Conservation (phyloP, 2,888 invertebrate species). For the Scaptomyza tumidula region DNA sequence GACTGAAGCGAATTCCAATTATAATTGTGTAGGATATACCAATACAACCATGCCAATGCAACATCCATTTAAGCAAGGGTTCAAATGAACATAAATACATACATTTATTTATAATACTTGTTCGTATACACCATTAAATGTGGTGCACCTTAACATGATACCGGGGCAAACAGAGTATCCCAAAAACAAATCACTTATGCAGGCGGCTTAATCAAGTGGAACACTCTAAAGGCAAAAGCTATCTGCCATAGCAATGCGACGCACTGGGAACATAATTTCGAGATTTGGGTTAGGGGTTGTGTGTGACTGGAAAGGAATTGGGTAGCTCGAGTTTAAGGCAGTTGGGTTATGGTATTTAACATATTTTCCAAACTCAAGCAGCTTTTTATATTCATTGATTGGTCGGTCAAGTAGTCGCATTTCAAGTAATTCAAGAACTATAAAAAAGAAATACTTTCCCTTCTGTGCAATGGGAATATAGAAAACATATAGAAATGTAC, state of each 20-base stretch:
- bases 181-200: slow-evolving; percentile 28
- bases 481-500: background rate
- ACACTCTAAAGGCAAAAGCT: slow-evolving; percentile 10
- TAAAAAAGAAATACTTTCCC: slow-evolving; percentile 30
- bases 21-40: background rate
- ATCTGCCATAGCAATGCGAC: slow-evolving; percentile 20
- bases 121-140: background rate
- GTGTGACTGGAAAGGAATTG: background rate
- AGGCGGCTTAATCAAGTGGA: slow-evolving; percentile 20
- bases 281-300: slow-evolving; percentile 3
- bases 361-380: slow-evolving; percentile 38
- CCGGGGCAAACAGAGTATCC: background rate
- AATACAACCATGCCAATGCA: background rate
- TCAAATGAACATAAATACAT: background rate
- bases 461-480: slow-evolving; percentile 2
- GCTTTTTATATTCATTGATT: slow-evolving; percentile 71
- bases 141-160: slow-evolving; percentile 17
- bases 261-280: slow-evolving; percentile 50
- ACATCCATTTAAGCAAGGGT: background rate
- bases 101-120: background rate
- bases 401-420: slow-evolving; percentile 70
- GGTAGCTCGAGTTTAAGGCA: background rate
- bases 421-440: slow-evolving; percentile 57
- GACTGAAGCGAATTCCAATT: background rate
- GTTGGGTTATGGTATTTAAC: slow-evolving; percentile 17